Evolutionary conservation across 1,140 invertebrate genomes (phyloP).

Genomic region (Lasioglossum albipes): DNA sequence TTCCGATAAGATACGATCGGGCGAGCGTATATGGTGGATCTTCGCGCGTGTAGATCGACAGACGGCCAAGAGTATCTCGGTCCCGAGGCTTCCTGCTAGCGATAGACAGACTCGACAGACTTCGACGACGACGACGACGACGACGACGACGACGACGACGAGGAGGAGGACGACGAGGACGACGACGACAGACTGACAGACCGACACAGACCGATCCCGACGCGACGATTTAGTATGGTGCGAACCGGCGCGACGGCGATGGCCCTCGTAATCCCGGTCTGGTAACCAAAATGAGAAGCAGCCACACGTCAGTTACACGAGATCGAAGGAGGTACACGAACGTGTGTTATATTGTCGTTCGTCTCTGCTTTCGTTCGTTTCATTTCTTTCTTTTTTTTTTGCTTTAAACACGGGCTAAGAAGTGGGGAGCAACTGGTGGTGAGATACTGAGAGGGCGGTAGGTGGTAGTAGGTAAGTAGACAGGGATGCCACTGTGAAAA

Average conservation of each 20-base stretch:
- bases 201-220: conserved; percentile 77
- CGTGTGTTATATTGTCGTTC: background rate
- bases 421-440: conserved; percentile 39
- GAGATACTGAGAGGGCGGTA: conserved; percentile 31
- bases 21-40: conserved; percentile 66
- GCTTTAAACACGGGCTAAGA: conserved; percentile 48
- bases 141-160: background rate
- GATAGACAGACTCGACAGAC: conserved; percentile 71
- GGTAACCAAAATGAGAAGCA: conserved; percentile 78
- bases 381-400: background rate
- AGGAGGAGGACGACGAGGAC: background rate
- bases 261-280: conserved; percentile 87
- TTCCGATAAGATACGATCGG: conserved; percentile 61
- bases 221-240: conserved; percentile 86
- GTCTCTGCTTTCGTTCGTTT: background rate
- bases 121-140: conserved; percentile 26
- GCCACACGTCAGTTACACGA: conserved; percentile 74
- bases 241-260: conserved; percentile 89
- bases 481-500: conserved; percentile 28
- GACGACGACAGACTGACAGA: conserved; percentile 69
- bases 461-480: conserved; percentile 35
- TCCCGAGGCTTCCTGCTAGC: conserved; percentile 79
- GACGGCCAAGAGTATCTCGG: conserved; percentile 77
- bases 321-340: conserved; percentile 49
- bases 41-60: conserved; percentile 75